Evolutionary conservation across 1,140 invertebrate genomes (phyloP).

Genomic region (Zeugodacus cucurbitae): DNA sequence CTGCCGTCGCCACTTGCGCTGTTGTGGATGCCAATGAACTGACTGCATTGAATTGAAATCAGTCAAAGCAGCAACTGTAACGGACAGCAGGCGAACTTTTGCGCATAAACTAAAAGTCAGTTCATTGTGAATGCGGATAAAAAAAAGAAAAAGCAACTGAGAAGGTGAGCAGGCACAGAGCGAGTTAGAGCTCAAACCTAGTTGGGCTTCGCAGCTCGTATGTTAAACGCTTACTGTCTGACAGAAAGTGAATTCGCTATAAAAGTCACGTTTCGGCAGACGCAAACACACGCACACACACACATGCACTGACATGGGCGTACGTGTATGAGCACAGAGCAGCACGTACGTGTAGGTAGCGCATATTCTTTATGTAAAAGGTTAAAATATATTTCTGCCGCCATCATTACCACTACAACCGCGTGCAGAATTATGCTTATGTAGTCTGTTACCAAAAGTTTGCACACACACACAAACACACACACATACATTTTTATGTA

Average conservation of each 20-base stretch:
- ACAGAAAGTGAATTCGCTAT: constrained; percentile 27
- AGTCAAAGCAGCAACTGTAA: not conserved
- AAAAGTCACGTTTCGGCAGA: not conserved
- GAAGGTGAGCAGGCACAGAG: not conserved
- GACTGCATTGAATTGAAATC: not conserved
- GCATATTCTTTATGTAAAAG: not conserved
- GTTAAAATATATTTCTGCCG: not conserved
- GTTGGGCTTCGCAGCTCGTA: not conserved
- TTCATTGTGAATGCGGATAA: not conserved
- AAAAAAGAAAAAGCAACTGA: not conserved
- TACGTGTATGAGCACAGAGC: not conserved
- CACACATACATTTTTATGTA: not conserved
- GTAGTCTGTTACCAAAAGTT: not conserved
- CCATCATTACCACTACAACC: not conserved
- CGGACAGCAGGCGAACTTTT: not conserved
- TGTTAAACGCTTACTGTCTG: not conserved
- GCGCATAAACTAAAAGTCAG: not conserved
- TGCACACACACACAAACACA: not conserved
- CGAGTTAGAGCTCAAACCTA: not conserved
- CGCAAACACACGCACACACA: not conserved
- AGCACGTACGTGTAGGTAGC: too few relatives aligned
- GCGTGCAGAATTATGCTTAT: not conserved
- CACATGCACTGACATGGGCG: not conserved
- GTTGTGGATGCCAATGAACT: not conserved
- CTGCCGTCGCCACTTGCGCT: not conserved